Percentiles rank a stretch among this genome's conserved stretches.
Evolutionary conservation across 2,797 vertebrate species (phyloP).

Genomic region (Crax fasciolata): DNA sequence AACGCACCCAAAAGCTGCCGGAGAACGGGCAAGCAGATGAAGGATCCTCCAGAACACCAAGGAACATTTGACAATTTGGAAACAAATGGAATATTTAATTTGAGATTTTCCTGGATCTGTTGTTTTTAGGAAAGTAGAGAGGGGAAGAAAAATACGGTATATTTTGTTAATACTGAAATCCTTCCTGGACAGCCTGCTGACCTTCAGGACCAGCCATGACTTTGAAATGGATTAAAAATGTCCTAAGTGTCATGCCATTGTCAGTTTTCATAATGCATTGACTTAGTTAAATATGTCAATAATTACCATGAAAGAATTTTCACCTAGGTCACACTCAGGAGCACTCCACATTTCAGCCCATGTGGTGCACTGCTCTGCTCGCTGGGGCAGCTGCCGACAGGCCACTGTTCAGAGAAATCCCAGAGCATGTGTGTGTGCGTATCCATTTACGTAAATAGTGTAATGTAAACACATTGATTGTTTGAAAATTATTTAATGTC

Average conservation of each 20-base stretch:
- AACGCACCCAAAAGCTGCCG: background rate
- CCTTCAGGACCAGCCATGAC: conserved; percentile 15
- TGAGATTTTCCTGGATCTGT: background rate
- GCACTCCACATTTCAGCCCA: background rate
- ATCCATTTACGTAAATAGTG: background rate
- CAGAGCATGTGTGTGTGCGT: background rate
- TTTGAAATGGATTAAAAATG: conserved; percentile 31
- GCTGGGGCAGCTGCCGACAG: background rate
- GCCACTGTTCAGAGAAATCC: conserved; percentile 13
- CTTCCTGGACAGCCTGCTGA: background rate
- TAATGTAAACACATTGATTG: background rate
- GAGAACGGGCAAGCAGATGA: background rate
- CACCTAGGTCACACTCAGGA: background rate
- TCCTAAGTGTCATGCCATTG: background rate
- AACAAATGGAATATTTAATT: background rate
- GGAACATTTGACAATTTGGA: background rate
- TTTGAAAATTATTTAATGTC: background rate
- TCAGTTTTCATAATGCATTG: background rate
- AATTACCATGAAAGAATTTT: conserved; percentile 1
- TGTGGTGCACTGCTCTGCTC: background rate
- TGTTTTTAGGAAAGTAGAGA: background rate
- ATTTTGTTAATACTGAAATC: background rate
- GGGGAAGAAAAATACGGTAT: background rate
- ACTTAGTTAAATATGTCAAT: background rate
- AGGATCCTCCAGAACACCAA: background rate